Evolutionary conservation across 2,888 invertebrate genomes (phyloP), one percentile per base, ranked within the genome.

Genomic region (Tyria jacobaeae): DNA sequence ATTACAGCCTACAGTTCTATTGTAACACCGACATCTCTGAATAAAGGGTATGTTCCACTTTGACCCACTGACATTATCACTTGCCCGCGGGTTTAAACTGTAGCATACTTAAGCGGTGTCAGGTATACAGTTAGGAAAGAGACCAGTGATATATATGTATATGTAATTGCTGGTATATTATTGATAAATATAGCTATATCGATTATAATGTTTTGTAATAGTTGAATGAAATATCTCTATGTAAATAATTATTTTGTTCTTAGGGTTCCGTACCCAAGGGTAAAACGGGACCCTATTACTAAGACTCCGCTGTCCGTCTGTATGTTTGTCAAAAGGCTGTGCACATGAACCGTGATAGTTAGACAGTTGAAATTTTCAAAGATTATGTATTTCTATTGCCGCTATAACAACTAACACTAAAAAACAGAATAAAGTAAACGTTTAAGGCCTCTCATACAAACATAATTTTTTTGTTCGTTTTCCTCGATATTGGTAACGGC

Each of bases 31-130:
- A 50, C 73, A 70, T 66, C 72, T 62, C 57, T 51, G 59, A 57
- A 63, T 66, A 56, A 73, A 49, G 27, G 58, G 68, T 82, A 74
- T 79, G 75, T 67, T 85, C 76, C 82, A 81, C 83, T 85, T 58
- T 87, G 87, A 87, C 87, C 87, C 63, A 84, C 71, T 86, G 80
- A 81, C 82, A 87, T 86, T 84, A 71, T 67, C 56, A 52, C 62
- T 14, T 56, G 65, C 66, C 76, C 57, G 70, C 58, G 53, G 64
- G 56, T 50, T 25, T 59, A 24, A 52, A 44, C 63, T 50, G 10
- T 44, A 55, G 24, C 41, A 17, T 57, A 55, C 35, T 44, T 55
- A 34, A 34, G 15, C n/a, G 56, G 37, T 52, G 57, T 57, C 37
- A 47, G 57, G 35, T 62, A 54, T 27, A 21, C 27, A 15, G 14